Evolutionary conservation across 2,888 invertebrate species (phyloP).

Genomic region (Hydroisotoma schaefferi): DNA sequence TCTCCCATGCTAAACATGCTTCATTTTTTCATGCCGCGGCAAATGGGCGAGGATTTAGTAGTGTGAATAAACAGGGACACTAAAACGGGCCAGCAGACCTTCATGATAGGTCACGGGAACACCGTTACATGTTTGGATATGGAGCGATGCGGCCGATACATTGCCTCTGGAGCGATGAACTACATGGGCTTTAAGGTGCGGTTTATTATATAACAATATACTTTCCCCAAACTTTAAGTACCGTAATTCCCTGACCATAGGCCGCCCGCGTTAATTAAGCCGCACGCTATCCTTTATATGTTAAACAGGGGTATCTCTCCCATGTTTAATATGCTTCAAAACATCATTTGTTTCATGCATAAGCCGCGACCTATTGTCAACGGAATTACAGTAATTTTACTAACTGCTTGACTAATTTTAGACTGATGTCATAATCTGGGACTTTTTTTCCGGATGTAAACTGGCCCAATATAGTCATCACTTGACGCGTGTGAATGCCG

Average conservation of each 20-base stretch:
- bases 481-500: slow-evolving; percentile 79
- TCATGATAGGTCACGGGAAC: slow-evolving; percentile 76
- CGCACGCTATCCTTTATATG: too few relatives aligned
- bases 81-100: slow-evolving; percentile 66
- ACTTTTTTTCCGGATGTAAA: slow-evolving; percentile 64
- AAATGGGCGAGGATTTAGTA: too few relatives aligned
- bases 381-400: background rate
- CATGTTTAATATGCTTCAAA: too few relatives aligned
- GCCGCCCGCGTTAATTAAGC: too few relatives aligned
- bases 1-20: slow-evolving; percentile 51
- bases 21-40: too few relatives aligned
- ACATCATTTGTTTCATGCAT: too few relatives aligned
- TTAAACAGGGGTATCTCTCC: too few relatives aligned
- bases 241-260: too few relatives aligned
- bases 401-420: slow-evolving; percentile 45
- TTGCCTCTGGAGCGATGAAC: slow-evolving; percentile 87
- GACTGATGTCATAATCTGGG: slow-evolving; percentile 81
- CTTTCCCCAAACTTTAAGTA: background rate
- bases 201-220: background rate
- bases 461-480: slow-evolving; percentile 74
- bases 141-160: slow-evolving; percentile 68
- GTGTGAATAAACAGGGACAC: too few relatives aligned
- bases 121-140: slow-evolving; percentile 72
- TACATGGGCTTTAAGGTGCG: slow-evolving; percentile 81
- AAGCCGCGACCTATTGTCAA: too few relatives aligned